Evolutionary conservation across 2,797 vertebrate species (phyloP), one percentile per base, ranked within the genome.

Genomic region (Serranus cabrilla): DNA sequence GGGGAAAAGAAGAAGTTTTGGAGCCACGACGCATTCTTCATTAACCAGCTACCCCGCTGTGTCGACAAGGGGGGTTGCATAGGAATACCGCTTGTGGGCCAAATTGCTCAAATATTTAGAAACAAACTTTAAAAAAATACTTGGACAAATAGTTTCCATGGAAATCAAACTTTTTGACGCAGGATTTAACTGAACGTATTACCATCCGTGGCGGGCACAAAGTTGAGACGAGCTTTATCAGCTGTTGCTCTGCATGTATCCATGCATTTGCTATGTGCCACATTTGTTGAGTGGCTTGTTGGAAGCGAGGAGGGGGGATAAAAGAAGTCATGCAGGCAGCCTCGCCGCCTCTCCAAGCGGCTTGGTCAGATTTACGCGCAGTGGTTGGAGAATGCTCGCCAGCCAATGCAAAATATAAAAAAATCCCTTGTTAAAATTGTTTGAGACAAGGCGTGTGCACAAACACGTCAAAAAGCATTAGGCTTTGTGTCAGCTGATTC

Each of bases 161-260:
- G 80, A 89, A 89, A 82, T 82, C 20, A 58, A 54, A 71, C 23
- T 74, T 47, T 46, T 65, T 66, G 65, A 71, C 18, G 62, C 65
- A 31, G 46, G 60, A 31, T 49, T 62, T 50, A 82, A 45, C 49
- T 49, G 76, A 84, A 18, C 11, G 71, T 11, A 20, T 50, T 23
- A 73, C 37, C 47, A 13, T 71, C 23, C 40, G 25, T 39, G 82
- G 77, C 75, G 39, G 42, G 57, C 74, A 70, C 76, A 76, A 52
- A 76, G 69, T 58, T 74, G 57, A 83, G 72, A 78, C 54, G 50
- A 58, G 49, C 31, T 25, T 74, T 54, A 65, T 93, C 93, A 93
- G 92, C 91, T 94, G 91, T 86, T 86, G 84, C 71, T 79, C 73
- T 65, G 34, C 61, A 76, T 75, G 82, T 71, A 62, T 85, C 78